Evolutionary conservation across 2,888 invertebrate species (phyloP), one percentile per base, ranked within the genome.

Genomic region (Spialia ferax): DNA sequence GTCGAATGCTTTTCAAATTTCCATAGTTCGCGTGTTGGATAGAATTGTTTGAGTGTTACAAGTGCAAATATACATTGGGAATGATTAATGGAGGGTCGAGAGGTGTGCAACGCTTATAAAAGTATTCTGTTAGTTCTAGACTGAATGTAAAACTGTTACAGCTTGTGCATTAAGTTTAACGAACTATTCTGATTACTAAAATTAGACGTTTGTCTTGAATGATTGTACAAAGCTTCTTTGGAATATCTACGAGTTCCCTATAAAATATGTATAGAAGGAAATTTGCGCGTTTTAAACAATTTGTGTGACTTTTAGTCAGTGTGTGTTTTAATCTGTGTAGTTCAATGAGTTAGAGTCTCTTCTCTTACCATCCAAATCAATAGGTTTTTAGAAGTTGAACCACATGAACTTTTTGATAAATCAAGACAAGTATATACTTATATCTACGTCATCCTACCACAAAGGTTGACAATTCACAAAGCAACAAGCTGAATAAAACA

Each of bases 401-500:
- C n/a, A n/a, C n/a, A n/a, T n/a, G n/a, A n/a, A n/a, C n/a, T n/a
- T n/a, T n/a, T n/a, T n/a, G 8, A 29, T 29, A 29, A 29, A 29
- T 29, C 29, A 29, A 29, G 5, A 29, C 26, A 26, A 26, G 6
- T 26, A 26, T 6, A 26, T 29, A 29, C 4, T 1, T 32, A 0
- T 32, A 32, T 10, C 11, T 15, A 15, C 15, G 42, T 15, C 0
- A 6, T 7, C 6, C 1, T 15, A 42, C 42, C 13, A 18, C 18
- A 10, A 45, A 45, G 10, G 45, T 5, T 45, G 10, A 45, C 29
- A 26, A 29, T n/a, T 52, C 35, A 11, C 10, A 52, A 65, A 20
- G 50, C 59, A 59, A 65, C 65, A 65, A 69, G 64, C 69, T 62
- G 56, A 60, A 70, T n/a, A n/a, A n/a, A n/a, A n/a, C n/a, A n/a